Evolutionary conservation across 2,797 vertebrate genomes (phyloP).

Genomic region (Martes flavigula): DNA sequence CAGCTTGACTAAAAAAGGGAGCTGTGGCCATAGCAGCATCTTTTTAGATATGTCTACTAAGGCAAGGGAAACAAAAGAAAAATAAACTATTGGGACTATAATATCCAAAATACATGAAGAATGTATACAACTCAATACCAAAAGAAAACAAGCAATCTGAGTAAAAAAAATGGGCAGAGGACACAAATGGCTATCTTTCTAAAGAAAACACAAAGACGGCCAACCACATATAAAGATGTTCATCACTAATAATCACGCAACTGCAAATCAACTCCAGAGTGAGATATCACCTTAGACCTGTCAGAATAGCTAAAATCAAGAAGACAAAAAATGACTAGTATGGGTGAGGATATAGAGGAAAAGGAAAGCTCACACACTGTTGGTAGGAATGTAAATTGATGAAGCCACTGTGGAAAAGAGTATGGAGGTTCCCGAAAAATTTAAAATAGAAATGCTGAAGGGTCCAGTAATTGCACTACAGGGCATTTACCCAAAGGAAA

Average conservation of each 20-base stretch:
- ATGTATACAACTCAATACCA: not conserved
- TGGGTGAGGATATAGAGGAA: not conserved
- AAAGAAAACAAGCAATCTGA: not conserved
- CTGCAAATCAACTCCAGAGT: not conserved
- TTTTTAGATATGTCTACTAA: not conserved
- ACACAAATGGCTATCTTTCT: not conserved
- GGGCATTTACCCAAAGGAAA: not conserved
- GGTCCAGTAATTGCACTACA: not conserved
- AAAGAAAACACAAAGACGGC: not conserved
- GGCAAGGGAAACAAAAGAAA: not conserved
- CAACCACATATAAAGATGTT: not conserved
- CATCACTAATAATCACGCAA: not conserved
- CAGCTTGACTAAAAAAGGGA: not conserved
- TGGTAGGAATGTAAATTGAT: not conserved
- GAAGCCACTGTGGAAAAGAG: not conserved
- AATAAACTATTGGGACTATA: not conserved
- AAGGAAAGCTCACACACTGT: not conserved
- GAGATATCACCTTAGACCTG: not conserved
- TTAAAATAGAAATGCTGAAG: not conserved
- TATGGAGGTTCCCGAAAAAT: not conserved
- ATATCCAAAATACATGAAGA: not conserved
- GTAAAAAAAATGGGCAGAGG: not conserved
- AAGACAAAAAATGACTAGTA: not conserved
- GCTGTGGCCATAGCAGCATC: not conserved
- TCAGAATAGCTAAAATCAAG: not conserved